Evolutionary conservation across 2,113 vertebrate genomes (phyloP).

Genomic region (Tichodroma muraria): DNA sequence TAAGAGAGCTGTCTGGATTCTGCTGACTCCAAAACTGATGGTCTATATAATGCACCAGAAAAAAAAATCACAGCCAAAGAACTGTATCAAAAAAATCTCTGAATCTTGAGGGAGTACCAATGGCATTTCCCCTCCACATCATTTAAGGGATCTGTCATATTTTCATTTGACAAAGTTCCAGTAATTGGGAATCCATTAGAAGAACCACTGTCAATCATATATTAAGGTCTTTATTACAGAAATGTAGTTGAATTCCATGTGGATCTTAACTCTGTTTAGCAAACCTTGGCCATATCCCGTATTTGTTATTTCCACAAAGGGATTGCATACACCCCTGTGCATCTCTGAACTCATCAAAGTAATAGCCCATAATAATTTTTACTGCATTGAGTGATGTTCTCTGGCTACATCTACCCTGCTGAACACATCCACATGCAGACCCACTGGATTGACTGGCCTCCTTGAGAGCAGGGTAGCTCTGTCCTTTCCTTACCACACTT

Average conservation of each 20-base stretch:
- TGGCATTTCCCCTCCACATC: background rate
- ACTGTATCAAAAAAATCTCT: background rate
- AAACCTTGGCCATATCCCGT: background rate
- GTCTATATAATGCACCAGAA: background rate
- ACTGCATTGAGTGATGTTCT: background rate
- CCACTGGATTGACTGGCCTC: background rate
- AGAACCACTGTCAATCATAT: background rate
- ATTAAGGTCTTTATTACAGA: background rate
- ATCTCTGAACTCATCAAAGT: background rate
- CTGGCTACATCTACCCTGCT: background rate
- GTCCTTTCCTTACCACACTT: background rate
- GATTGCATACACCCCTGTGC: fast-evolving
- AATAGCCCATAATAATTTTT: background rate
- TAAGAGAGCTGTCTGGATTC: background rate
- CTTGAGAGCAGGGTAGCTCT: background rate
- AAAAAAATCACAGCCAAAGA: background rate
- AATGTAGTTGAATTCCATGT: background rate
- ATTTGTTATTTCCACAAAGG: background rate
- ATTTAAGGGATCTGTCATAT: background rate
- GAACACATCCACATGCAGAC: background rate
- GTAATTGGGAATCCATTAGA: background rate
- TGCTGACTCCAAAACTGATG: background rate
- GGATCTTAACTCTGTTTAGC: background rate
- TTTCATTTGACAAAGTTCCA: background rate
- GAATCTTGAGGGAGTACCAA: background rate